Evolutionary conservation across 1,140 invertebrate genomes (phyloP).

Genomic region (Danaus plexippus): DNA sequence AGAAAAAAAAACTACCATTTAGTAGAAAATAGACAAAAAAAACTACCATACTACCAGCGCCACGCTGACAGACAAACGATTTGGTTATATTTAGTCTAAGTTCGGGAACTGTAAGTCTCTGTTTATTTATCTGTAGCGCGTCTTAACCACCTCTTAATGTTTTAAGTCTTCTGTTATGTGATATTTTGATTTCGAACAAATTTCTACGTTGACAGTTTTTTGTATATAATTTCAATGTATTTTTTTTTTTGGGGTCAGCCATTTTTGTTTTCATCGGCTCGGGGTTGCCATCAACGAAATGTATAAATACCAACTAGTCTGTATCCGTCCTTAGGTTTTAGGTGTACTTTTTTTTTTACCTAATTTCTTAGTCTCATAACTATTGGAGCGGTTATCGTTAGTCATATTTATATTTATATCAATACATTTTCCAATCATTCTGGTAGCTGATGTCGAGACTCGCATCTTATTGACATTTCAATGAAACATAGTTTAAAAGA

Average conservation of each 20-base stretch:
- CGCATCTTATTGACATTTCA: too few relatives aligned
- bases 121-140: neutral
- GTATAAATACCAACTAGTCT: constrained; percentile 54
- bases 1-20: neutral
- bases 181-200: constrained; percentile 31
- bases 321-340: constrained; percentile 48
- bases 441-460: too few relatives aligned
- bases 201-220: constrained; percentile 1
- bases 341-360: constrained; percentile 33
- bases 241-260: constrained; percentile 18
- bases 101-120: neutral
- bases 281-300: constrained; percentile 39
- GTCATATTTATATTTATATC: constrained; percentile 10
- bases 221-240: constrained; percentile 5
- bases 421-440: too few relatives aligned
- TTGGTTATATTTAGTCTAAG: constrained; percentile 4
- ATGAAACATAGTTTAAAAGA: neutral
- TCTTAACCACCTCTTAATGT: constrained; percentile 20
- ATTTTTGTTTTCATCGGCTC: constrained; percentile 32
- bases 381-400: constrained; percentile 28
- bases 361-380: constrained; percentile 30
- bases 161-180: constrained; percentile 25
- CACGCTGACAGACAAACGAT: neutral
- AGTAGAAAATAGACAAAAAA: constrained; percentile 4
- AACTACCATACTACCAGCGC: neutral